Base-by-base conservation (phyloP, 1,140 invertebrate genomes). In the Bombus breviceps region DNA sequence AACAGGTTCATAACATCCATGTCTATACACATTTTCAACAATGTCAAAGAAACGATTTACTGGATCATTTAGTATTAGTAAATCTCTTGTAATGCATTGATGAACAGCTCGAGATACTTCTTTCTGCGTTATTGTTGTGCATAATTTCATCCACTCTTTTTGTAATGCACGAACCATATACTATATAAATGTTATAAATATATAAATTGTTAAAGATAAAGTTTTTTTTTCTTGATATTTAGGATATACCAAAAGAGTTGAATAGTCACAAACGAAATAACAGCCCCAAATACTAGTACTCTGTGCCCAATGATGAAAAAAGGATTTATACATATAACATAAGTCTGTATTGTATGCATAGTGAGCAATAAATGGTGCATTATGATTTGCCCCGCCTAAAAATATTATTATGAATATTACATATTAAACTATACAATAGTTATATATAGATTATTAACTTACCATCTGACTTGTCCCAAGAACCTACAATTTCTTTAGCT, bases 251-350 rank as follows among this genome's bases (percentile, higher is more conserved):
- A 88, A 93, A 4, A 94, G 82, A n/a, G 92, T 34, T 74, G 93
- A 41, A 53, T 85, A 88, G 0, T 91, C 79, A 28, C 92, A 92
- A 39, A 94, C 86, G 43, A 95, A 95, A 59, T 95, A 93, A 34
- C 93, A 92, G 10, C 95, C 95, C 93, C 95, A 96, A 4, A 96
- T 91, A 34, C 95, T 93, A 0, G 93, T 95, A 79, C 94, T 5
- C 68, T 72, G 94, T 47, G 92, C 89, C 83, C 94, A 96, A 25
- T 90, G 90, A 12, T 94, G 89, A 73, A 94, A 91, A 75, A 96
- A 95, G 5, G 94, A 88, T 91, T 95, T 94, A 75, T 95, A 96
- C 1, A 92, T 86, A 47, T 95, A 90, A 64, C 94, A 95, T 0
- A 94, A 74, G 9, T 90, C 86, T 39, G 79, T 81, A 25, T 93